phyloP scores from a whole-genome alignment of 2,888 invertebrate species.

The Platycheirus albimanus region DNA sequence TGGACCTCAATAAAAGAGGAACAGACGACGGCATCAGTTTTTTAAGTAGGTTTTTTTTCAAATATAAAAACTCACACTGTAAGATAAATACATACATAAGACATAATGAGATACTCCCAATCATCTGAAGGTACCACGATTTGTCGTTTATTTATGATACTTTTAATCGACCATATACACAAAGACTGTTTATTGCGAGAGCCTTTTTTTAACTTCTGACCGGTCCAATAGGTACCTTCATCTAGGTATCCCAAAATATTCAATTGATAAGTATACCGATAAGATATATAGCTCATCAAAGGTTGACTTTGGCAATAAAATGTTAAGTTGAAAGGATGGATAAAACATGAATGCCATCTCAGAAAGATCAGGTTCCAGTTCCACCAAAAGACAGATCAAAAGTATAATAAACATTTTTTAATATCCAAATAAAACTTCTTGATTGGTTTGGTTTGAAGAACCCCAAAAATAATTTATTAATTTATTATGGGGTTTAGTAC shows the following conservation, averaged over 20 bases:
- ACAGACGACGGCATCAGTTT: too few species aligned
- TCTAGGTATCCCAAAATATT: constrained; percentile 37
- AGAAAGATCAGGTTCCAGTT: constrained; percentile 1
- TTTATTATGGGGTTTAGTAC: constrained; percentile 44
- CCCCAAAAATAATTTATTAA: constrained; percentile 60
- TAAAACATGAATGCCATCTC: constrained; percentile 24
- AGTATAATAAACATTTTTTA: constrained; percentile 46
- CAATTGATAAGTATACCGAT: constrained; percentile 51
- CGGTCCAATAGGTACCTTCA: neutral
- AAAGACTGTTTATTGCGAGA: constrained; percentile 27
- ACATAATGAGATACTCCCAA: constrained; percentile 24
- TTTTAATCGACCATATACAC: constrained; percentile 13
- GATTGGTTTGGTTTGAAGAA: constrained; percentile 66
- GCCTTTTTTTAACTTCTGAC: neutral
- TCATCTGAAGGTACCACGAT: constrained; percentile 19
- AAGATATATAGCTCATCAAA: constrained; percentile 56
- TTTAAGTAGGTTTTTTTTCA: neutral
- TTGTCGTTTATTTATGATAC: constrained; percentile 40
- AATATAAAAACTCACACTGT: neutral
- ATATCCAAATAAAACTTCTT: constrained; percentile 44
- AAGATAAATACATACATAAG: too few species aligned
- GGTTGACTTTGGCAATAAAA: constrained; percentile 49
- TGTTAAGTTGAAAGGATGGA: constrained; percentile 1
- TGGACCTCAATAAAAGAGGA: constrained; percentile 10
- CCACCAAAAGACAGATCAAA: neutral